Evolutionary conservation across 2,113 vertebrate genomes (phyloP).

Genomic region (Microcebus griseorufus): DNA sequence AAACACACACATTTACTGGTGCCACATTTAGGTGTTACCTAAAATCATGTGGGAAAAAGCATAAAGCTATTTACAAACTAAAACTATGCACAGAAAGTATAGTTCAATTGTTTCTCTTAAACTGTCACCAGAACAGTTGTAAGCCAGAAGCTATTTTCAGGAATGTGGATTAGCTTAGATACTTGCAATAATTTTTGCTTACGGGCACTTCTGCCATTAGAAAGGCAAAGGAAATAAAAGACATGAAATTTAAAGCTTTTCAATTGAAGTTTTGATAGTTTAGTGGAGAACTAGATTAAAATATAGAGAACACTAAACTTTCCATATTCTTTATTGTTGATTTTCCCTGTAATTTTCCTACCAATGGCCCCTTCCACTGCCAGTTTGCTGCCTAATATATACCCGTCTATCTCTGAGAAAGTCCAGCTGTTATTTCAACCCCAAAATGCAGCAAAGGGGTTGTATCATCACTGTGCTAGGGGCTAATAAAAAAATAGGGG

Average conservation of each 20-base stretch:
- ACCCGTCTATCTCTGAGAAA: not conserved
- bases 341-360: not conserved
- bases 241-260: not conserved
- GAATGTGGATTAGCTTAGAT: not conserved
- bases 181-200: not conserved
- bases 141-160: not conserved
- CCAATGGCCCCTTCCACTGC: no score
- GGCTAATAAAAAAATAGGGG: not conserved
- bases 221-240: slow-evolving; percentile 20
- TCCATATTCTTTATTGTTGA: not conserved
- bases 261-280: not conserved
- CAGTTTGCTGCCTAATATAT: not conserved
- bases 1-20: not conserved
- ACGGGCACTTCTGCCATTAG: not conserved
- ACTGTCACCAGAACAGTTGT: not conserved
- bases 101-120: not conserved
- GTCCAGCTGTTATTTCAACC: not conserved
- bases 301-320: not conserved
- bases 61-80: not conserved
- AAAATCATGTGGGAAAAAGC: not conserved
- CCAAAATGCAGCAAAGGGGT: not conserved
- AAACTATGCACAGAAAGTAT: not conserved
- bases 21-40: not conserved
- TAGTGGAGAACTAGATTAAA: not conserved
- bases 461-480: not conserved